Percentiles rank a stretch among this genome's conserved stretches.
These are phyloP conservation scores for Sipha flava DNA, from an alignment of 1,140 invertebrate species.

Conservation along the genomic window DNA sequence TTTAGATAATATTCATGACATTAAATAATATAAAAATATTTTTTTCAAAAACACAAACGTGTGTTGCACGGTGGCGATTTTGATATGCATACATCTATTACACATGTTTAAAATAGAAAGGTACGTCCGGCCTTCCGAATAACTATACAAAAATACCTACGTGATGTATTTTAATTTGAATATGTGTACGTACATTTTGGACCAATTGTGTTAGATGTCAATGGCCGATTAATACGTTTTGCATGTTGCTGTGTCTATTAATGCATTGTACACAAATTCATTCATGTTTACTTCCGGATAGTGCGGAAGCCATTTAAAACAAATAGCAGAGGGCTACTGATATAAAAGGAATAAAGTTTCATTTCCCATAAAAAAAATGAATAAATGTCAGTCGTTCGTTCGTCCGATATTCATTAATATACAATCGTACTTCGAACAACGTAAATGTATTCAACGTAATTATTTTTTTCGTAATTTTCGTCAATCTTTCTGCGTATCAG, in stretches of 20 bases:
- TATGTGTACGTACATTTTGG: not conserved
- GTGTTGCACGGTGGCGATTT: too few relatives aligned
- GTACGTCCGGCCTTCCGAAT: too few relatives aligned
- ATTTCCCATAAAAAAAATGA: constrained; percentile 13
- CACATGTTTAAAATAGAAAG: not conserved
- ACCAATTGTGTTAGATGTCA: constrained; percentile 1
- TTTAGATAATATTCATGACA: too few relatives aligned
- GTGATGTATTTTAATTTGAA: not conserved
- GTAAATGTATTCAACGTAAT: too few relatives aligned
- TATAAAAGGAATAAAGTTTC: not conserved
- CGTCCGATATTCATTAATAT: not conserved
- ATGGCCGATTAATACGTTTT: constrained; percentile 14
- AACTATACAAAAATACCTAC: not conserved
- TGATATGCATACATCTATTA: too few relatives aligned
- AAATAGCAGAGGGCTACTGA: not conserved
- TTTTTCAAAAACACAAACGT: too few relatives aligned
- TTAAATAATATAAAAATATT: too few relatives aligned
- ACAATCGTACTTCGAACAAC: not conserved
- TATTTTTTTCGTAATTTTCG: too few relatives aligned
- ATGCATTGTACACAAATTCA: constrained; percentile 12
- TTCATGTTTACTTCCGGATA: constrained; percentile 23
- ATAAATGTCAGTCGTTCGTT: not conserved
- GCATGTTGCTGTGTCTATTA: not conserved
- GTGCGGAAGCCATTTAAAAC: constrained; percentile 19
- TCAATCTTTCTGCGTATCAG: too few relatives aligned